Percentiles rank a stretch among this genome's conserved stretches.
Evolutionary conservation across 2,888 invertebrate species (phyloP).

Genomic region (Thumatha senex): DNA sequence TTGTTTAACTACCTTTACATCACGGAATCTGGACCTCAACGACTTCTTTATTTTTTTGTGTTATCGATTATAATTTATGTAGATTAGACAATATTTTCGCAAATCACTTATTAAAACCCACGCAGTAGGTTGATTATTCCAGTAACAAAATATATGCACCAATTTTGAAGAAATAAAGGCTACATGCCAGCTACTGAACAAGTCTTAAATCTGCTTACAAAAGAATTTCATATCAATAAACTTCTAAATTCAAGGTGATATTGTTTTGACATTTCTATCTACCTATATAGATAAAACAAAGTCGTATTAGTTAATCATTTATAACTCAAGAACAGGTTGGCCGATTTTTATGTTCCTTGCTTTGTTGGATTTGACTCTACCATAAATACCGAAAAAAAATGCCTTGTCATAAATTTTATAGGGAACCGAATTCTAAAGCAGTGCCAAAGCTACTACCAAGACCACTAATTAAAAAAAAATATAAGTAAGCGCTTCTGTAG

Average conservation of each 20-base stretch:
- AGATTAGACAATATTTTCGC: neutral
- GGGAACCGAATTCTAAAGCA: no score
- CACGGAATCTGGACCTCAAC: conserved; percentile 14
- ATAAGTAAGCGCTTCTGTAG: neutral
- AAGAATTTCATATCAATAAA: no score
- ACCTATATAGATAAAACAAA: no score
- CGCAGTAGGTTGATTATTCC: neutral
- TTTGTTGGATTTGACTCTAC: no score
- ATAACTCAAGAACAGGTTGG: no score
- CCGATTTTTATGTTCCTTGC: no score
- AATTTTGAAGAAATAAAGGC: neutral
- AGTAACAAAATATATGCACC: neutral
- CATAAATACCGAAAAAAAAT: no score
- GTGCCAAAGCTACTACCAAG: no score
- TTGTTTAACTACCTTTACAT: conserved; percentile 37
- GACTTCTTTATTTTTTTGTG: conserved; percentile 9
- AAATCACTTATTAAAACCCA: neutral
- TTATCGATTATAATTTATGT: conserved; percentile 5
- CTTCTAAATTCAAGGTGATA: neutral
- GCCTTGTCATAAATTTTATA: no score
- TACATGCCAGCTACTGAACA: neutral
- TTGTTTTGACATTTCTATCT: no score
- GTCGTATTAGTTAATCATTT: no score
- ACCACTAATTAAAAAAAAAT: neutral
- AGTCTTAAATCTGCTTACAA: no score